phyloP scores from a whole-genome alignment of 2,797 vertebrate genomes.

The Cephalopachus bancanus region DNA sequence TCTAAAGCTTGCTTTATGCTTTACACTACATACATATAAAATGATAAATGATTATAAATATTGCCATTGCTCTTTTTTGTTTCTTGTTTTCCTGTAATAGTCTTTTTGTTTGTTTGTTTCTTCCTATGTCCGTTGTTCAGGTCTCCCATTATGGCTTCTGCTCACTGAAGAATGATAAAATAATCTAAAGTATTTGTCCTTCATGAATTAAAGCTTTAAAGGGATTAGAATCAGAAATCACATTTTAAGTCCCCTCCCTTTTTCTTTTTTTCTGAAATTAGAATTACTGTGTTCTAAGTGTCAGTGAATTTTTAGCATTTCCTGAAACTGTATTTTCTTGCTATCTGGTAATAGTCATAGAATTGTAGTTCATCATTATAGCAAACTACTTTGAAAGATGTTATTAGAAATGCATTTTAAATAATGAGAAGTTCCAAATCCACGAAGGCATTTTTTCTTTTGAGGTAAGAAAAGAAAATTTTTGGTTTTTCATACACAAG shows the following conservation, averaged over 20 bases:
- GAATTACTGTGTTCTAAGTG: not conserved
- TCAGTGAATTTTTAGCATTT: constrained; percentile 3
- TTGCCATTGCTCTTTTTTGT: not conserved
- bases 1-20: not conserved
- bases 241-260: not conserved
- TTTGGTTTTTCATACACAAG: not conserved
- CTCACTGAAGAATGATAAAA: not conserved
- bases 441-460: not conserved
- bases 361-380: not conserved
- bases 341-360: not conserved
- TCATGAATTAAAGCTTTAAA: constrained; percentile 1
- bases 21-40: not conserved
- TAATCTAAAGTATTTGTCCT: not conserved
- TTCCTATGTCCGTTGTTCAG: not conserved
- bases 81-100: not conserved
- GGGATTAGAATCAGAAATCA: not conserved
- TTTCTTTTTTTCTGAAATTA: not conserved
- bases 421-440: not conserved
- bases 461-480: constrained; percentile 36
- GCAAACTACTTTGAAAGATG: not conserved
- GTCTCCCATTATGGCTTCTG: not conserved
- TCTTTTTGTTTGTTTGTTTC: not conserved
- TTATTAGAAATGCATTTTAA: constrained; percentile 4
- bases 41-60: not conserved
- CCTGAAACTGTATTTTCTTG: not conserved